These are phyloP conservation scores for Cheilosia scutellata DNA, from an alignment of 2,888 invertebrate genomes.

Conservation along the genomic window DNA sequence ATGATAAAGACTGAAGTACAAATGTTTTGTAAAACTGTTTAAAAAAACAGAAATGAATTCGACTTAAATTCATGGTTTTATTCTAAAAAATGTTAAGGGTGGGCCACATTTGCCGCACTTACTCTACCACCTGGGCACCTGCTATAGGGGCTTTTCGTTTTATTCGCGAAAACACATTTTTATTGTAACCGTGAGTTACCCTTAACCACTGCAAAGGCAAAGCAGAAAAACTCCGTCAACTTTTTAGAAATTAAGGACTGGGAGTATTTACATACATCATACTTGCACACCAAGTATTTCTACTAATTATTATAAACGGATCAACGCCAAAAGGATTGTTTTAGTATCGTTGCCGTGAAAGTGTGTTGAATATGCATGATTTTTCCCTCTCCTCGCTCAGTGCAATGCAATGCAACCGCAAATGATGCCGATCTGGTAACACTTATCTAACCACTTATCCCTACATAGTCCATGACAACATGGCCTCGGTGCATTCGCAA, in stretches of 20 bases:
- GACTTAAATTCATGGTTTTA: too few species aligned
- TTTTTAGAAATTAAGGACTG: slow-evolving; percentile 32
- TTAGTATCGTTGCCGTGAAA: slow-evolving; percentile 33
- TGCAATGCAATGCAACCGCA: slow-evolving; percentile 16
- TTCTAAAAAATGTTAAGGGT: too few species aligned
- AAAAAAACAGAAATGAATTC: too few species aligned
- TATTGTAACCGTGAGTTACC: slow-evolving; percentile 37
- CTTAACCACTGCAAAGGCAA: slow-evolving; percentile 8
- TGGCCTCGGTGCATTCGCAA: slow-evolving; percentile 57
- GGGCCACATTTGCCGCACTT: too few species aligned
- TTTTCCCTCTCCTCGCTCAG: background rate
- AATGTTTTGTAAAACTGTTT: too few species aligned
- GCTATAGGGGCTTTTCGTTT: slow-evolving; percentile 1
- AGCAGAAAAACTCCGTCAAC: slow-evolving; percentile 16
- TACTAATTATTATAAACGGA: slow-evolving; percentile 58
- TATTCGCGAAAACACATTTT: slow-evolving; percentile 32
- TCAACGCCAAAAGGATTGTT: slow-evolving; percentile 47
- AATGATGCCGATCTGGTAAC: slow-evolving; percentile 48
- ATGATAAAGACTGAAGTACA: too few species aligned
- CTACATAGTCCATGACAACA: slow-evolving; percentile 40
- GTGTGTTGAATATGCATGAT: slow-evolving; percentile 46
- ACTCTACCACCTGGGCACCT: background rate
- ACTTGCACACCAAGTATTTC: slow-evolving; percentile 30
- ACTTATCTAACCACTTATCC: slow-evolving; percentile 32
- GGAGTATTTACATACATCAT: slow-evolving; percentile 13